Base-by-base conservation (phyloP, 2,113 vertebrate species). In the Upupa epops region DNA sequence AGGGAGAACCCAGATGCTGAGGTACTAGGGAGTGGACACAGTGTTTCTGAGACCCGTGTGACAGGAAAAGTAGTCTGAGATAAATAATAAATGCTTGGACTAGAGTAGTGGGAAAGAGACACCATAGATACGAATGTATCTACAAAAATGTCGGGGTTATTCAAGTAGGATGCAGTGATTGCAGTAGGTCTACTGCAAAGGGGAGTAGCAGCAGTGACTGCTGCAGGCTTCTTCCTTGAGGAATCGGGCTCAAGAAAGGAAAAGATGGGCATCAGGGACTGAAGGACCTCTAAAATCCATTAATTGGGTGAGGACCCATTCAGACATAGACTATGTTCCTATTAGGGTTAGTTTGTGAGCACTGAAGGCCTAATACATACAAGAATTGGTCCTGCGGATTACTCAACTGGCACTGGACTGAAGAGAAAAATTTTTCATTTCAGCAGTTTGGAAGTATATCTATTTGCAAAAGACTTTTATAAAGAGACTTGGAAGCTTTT, bases 121-220 rank as follows among this genome's bases (percentile, higher is more conserved):
- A 45, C 18, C n/a, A n/a, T n/a, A n/a, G n/a, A n/a, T n/a, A n/a
- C n/a, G n/a, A n/a, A n/a, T n/a, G n/a, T n/a, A n/a, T n/a, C n/a
- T n/a, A n/a, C n/a, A 18, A 14, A 70, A 34, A 11, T 51, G 6
- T 24, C 42, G 63, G 52, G n/a, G 18, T 69, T 78, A 48, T 63
- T 29, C 49, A 11, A 3, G 5, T 0, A 4, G 21, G 32, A 25
- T 65, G 7, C 55, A 70, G 56, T 59, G 28, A n/a, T 79, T 0
- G 1, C 49, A 40, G 8, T 54, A 17, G 51, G 13, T 1, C 0
- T 48, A 3, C 14, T 32, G 19, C 36, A 29, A 55, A 25, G 60
- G 25, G 13, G 29, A 69, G 9, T 26, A 76, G 51, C 46, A 61
- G 22, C 32, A 49, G 29, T 71, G 48, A 15, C 37, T 77, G 36